Conservation (phyloP, 37 sponge, comb jelly and placozoan genomes). For the Halichondria panicea region DNA sequence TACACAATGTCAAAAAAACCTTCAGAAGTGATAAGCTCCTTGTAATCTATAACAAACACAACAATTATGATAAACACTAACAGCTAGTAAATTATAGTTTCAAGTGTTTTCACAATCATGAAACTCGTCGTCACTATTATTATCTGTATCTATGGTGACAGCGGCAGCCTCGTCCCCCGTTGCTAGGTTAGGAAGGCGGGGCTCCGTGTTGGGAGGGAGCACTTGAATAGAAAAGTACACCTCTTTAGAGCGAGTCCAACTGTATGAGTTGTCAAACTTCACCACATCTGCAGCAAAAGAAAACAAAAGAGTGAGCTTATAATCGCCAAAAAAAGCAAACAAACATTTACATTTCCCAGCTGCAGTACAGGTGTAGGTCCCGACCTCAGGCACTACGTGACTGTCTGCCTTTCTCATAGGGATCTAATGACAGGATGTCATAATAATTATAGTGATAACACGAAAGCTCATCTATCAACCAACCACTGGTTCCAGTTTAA, state of each 20-base stretch:
- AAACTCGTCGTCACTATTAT: no score
- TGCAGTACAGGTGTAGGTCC: slow-evolving; percentile 41
- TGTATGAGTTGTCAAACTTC: slow-evolving; percentile 87
- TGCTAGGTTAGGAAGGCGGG: no score
- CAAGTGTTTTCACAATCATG: no score
- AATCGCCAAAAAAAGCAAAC: background rate
- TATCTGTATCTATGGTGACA: no score
- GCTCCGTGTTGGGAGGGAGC: slow-evolving; percentile 49
- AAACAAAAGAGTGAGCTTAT: background rate
- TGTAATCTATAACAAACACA: no score
- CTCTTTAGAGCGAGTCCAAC: slow-evolving; percentile 76
- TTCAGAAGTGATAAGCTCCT: no score
- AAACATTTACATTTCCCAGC: slow-evolving; percentile 81
- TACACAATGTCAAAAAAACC: no score
- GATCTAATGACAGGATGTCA: slow-evolving; percentile 37
- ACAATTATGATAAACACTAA: no score
- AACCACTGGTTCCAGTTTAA: slow-evolving; percentile 51
- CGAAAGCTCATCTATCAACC: background rate
- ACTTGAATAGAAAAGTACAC: slow-evolving; percentile 60
- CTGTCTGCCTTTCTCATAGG: slow-evolving; percentile 33
- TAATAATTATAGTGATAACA: no score
- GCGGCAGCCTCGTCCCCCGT: no score
- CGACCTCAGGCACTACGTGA: slow-evolving; percentile 69
- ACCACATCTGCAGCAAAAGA: slow-evolving; percentile 64
- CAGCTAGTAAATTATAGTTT: no score